phyloP scores from a whole-genome alignment of 2,797 vertebrate genomes.

The Acrossocheilus fasciatus region DNA sequence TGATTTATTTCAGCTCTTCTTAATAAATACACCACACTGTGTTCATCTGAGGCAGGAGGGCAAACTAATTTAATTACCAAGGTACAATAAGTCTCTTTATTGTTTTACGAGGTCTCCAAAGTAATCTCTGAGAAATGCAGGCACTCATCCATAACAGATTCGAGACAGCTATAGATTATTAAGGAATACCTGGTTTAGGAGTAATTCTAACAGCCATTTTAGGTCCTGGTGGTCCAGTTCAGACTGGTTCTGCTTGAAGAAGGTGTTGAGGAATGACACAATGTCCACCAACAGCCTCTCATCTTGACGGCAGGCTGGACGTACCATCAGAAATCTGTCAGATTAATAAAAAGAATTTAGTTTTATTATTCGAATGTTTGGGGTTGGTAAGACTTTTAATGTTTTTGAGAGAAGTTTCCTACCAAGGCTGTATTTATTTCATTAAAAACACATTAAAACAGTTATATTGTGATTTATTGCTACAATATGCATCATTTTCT shows the following conservation, averaged over 20 bases:
- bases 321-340: slow-evolving; percentile 91
- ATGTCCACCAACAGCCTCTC: slow-evolving; percentile 92
- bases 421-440: neutral
- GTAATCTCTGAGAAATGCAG: slow-evolving; percentile 15
- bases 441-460: neutral
- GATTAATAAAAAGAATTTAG: neutral
- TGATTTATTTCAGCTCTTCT: slow-evolving; percentile 67
- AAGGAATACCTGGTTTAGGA: slow-evolving; percentile 87
- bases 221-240: slow-evolving; percentile 77
- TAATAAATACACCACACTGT: slow-evolving; percentile 62
- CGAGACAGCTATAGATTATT: neutral
- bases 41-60: slow-evolving; percentile 32
- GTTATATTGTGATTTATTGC: neutral
- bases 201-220: slow-evolving; percentile 89
- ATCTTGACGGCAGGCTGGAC: slow-evolving; percentile 89
- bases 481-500: neutral
- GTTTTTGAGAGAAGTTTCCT: neutral
- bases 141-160: slow-evolving; percentile 13
- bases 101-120: slow-evolving; percentile 32
- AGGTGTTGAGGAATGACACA: slow-evolving; percentile 88
- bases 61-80: slow-evolving; percentile 61
- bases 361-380: neutral
- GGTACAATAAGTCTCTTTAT: slow-evolving; percentile 39
- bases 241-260: slow-evolving; percentile 80
- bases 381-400: neutral